Evolutionary conservation across 2,888 invertebrate species (phyloP).

Genomic region (Stegophylla sp.): DNA sequence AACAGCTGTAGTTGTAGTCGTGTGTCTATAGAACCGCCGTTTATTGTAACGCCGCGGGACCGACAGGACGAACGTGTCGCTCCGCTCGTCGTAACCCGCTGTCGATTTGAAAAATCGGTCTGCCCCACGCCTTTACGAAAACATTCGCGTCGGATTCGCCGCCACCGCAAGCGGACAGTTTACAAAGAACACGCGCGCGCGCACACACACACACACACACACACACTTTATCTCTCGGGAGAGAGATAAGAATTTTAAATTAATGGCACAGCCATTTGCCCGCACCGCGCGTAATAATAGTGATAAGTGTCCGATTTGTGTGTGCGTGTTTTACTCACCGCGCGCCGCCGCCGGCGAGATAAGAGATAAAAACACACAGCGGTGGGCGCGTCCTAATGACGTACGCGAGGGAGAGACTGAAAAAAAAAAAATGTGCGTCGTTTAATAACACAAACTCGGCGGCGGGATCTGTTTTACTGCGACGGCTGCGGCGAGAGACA

Average conservation of each 20-base stretch:
- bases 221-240: too few species aligned
- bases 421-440: slow-evolving; percentile 15
- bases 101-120: too few species aligned
- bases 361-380: slow-evolving; percentile 12
- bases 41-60: too few species aligned
- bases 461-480: neutral
- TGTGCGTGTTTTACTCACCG: neutral
- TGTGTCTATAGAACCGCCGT: too few species aligned
- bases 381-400: neutral
- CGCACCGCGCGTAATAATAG: neutral
- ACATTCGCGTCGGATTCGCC: too few species aligned
- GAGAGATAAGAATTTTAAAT: slow-evolving; percentile 17
- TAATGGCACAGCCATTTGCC: slow-evolving; percentile 6
- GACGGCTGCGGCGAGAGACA: neutral
- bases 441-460: slow-evolving; percentile 25
- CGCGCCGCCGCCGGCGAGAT: neutral
- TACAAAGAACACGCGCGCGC: too few species aligned
- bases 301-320: neutral
- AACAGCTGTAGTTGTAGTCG: too few species aligned
- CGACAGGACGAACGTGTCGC: too few species aligned
- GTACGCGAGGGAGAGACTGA: neutral
- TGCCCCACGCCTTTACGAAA: too few species aligned
- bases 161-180: too few species aligned
- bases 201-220: too few species aligned
- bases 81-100: too few species aligned